Evolutionary conservation across 2,888 invertebrate species (phyloP).

Genomic region (Megamerina dolium): DNA sequence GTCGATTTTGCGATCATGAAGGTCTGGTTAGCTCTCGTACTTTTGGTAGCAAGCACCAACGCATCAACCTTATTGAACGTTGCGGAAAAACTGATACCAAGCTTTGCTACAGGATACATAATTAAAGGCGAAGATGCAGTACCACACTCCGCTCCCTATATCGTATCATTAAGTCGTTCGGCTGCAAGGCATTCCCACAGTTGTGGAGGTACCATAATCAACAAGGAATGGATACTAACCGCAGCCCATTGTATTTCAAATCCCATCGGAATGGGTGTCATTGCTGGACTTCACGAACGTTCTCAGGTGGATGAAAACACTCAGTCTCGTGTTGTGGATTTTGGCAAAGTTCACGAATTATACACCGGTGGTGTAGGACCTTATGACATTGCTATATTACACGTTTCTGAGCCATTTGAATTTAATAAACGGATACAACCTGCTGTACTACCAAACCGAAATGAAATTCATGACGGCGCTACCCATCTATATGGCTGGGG

Average conservation of each 20-base stretch:
- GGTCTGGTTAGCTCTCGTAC: slow-evolving; percentile 27
- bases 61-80: slow-evolving; percentile 26
- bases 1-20: slow-evolving; percentile 31
- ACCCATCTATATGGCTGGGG: slow-evolving; percentile 51
- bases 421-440: slow-evolving; percentile 40
- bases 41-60: slow-evolving; percentile 30
- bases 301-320: slow-evolving; percentile 25
- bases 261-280: slow-evolving; percentile 33
- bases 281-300: slow-evolving; percentile 49
- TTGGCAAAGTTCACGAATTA: slow-evolving; percentile 37
- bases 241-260: slow-evolving; percentile 42
- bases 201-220: slow-evolving; percentile 51
- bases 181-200: slow-evolving; percentile 37
- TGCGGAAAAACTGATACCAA: slow-evolving; percentile 29
- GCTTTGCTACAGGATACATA: slow-evolving; percentile 35
- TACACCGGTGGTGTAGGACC: slow-evolving; percentile 47
- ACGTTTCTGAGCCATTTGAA: slow-evolving; percentile 31
- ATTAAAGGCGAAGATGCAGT: slow-evolving; percentile 45
- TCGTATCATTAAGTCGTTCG: slow-evolving; percentile 42
- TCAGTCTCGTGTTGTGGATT: slow-evolving; percentile 36
- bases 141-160: slow-evolving; percentile 49
- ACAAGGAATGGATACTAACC: slow-evolving; percentile 46
- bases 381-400: slow-evolving; percentile 55
- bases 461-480: slow-evolving; percentile 33
- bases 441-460: slow-evolving; percentile 41